Evolutionary conservation across 1,140 invertebrate species (phyloP).

Genomic region (Drosophila sechellia): DNA sequence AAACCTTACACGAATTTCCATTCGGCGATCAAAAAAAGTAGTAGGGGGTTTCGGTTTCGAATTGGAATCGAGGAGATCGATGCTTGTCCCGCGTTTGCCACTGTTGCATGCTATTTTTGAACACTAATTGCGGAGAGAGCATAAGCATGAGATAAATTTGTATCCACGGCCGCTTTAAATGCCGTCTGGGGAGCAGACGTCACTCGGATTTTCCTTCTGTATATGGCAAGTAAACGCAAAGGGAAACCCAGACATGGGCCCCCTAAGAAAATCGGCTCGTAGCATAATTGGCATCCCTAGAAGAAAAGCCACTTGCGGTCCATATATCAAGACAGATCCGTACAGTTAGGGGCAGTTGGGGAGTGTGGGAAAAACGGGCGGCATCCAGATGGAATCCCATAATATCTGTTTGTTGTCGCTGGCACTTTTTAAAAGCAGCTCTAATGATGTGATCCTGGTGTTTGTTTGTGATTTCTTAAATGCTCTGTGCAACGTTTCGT

Average conservation of each 20-base stretch:
- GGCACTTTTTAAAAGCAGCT: constrained; percentile 28
- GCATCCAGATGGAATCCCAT: constrained; percentile 24
- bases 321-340: constrained; percentile 37
- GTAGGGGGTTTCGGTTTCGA: too few relatives aligned
- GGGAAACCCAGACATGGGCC: background rate
- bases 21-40: background rate
- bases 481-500: constrained; percentile 1
- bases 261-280: constrained; percentile 3
- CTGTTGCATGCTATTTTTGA: constrained; percentile 29
- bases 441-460: constrained; percentile 36
- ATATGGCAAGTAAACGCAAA: background rate
- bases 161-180: constrained; percentile 28
- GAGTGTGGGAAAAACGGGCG: constrained; percentile 20
- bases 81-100: constrained; percentile 16
- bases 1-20: constrained; percentile 26
- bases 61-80: constrained; percentile 20
- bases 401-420: constrained; percentile 41
- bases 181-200: constrained; percentile 37
- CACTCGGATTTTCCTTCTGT: background rate
- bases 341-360: background rate
- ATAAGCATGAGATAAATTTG: constrained; percentile 41
- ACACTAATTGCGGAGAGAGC: constrained; percentile 38
- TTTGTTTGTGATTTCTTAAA: constrained; percentile 16
- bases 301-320: constrained; percentile 47
- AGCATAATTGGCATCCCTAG: constrained; percentile 32